A percentile compares a stretch with the other conserved stretches of the same genome.
phyloP scores from a whole-genome alignment of 2,888 invertebrate genomes.

The Callimorpha dominula region DNA sequence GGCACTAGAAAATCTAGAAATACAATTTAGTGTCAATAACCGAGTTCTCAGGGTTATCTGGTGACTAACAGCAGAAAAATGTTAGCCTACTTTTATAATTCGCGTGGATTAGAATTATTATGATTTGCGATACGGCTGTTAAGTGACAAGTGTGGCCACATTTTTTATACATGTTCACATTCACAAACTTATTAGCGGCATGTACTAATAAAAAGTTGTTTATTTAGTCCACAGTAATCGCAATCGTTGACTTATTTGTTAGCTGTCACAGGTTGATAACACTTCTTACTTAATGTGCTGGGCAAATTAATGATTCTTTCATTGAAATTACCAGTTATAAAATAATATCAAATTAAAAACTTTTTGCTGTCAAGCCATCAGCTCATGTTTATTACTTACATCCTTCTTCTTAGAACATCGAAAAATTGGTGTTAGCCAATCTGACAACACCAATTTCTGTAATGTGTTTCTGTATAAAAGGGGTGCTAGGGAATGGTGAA shows the following conservation, averaged over 20 bases:
- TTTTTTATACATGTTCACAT: background rate
- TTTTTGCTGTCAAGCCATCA: background rate
- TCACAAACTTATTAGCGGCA: background rate
- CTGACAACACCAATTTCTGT: too few relatives aligned
- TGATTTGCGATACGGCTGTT: slow-evolving; percentile 5
- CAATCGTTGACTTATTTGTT: slow-evolving; percentile 7
- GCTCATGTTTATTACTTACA: background rate
- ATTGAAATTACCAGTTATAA: too few relatives aligned
- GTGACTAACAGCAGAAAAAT: slow-evolving; percentile 24
- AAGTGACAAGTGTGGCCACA: slow-evolving; percentile 5
- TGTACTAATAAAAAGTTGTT: slow-evolving; percentile 4
- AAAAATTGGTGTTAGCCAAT: background rate
- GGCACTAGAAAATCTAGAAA: slow-evolving; percentile 2
- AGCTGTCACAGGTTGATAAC: background rate
- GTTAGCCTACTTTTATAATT: slow-evolving; percentile 10
- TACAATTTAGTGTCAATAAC: slow-evolving; percentile 18
- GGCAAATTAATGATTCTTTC: background rate
- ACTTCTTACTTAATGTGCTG: background rate
- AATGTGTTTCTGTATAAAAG: too few relatives aligned
- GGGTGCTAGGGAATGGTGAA: too few relatives aligned
- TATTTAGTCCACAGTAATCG: background rate
- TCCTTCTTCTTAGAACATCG: background rate
- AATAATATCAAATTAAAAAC: background rate
- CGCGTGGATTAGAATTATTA: slow-evolving; percentile 4
- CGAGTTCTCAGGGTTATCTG: slow-evolving; percentile 17